phyloP scores from a whole-genome alignment of 2,888 invertebrate species.

The Nomada fabriciana region DNA sequence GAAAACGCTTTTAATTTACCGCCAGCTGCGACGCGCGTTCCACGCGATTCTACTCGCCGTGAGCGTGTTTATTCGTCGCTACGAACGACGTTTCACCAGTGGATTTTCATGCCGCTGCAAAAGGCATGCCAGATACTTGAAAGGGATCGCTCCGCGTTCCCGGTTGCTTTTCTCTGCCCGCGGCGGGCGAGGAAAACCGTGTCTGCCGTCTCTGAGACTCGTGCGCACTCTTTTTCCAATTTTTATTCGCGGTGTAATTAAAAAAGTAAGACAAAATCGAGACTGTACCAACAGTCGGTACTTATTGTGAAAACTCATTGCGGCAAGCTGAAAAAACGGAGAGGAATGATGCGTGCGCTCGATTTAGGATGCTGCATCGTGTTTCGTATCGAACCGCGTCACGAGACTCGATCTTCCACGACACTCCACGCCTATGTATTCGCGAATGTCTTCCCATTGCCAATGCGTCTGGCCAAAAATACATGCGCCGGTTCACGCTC shows the following conservation, averaged over 20 bases:
- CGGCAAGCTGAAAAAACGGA: neutral
- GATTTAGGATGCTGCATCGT: neutral
- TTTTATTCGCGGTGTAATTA: constrained; percentile 32
- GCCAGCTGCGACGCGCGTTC: neutral
- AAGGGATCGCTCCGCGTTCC: constrained; percentile 12
- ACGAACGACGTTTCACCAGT: constrained; percentile 10
- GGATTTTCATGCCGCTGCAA: neutral
- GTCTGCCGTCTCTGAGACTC: neutral
- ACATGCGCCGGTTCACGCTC: constrained; percentile 53
- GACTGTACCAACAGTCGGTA: neutral
- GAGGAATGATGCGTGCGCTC: neutral
- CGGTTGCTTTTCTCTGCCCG: neutral
- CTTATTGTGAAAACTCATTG: constrained; percentile 15
- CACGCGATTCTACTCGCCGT: neutral
- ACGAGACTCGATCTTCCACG: constrained; percentile 39
- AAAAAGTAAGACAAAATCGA: constrained; percentile 30
- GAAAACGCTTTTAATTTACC: constrained; percentile 29
- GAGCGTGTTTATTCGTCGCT: constrained; percentile 2
- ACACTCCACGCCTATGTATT: constrained; percentile 58
- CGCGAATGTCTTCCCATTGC: constrained; percentile 44
- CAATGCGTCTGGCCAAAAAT: constrained; percentile 69
- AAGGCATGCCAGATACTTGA: constrained; percentile 17
- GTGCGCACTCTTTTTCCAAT: constrained; percentile 9
- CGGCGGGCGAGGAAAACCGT: neutral
- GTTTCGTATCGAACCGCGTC: constrained; percentile 22